A percentile compares a stretch with the other conserved stretches of the same genome.
Evolutionary conservation across 2,797 vertebrate species (phyloP).

Genomic region (Eptatretus atami): DNA sequence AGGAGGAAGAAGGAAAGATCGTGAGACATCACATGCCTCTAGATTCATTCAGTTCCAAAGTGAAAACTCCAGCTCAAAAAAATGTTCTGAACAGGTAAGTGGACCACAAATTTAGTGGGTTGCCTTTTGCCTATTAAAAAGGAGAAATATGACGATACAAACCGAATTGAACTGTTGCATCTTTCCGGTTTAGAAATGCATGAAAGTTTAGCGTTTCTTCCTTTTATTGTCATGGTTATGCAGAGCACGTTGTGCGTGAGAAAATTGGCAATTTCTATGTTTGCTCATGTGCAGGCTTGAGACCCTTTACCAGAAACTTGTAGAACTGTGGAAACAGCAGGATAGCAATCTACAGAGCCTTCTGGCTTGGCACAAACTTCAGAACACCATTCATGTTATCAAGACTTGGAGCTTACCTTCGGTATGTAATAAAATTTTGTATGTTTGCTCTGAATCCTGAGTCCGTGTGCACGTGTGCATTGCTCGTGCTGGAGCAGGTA

Average conservation of each 20-base stretch:
- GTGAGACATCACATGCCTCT: neutral
- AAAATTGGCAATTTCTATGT: too few relatives aligned
- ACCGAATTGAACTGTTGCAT: too few relatives aligned
- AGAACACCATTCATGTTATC: neutral
- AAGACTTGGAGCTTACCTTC: neutral
- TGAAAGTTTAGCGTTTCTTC: too few relatives aligned
- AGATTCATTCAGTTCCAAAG: neutral
- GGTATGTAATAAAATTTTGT: neutral
- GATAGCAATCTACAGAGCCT: conserved; percentile 3
- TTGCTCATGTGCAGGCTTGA: neutral
- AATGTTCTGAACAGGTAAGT: neutral
- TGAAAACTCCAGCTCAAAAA: neutral
- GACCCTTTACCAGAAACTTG: conserved; percentile 4
- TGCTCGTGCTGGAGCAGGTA: too few relatives aligned
- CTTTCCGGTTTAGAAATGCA: too few relatives aligned
- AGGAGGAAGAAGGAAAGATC: neutral
- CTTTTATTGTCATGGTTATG: too few relatives aligned
- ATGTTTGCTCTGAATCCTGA: neutral
- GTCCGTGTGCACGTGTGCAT: neutral
- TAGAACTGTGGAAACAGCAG: neutral
- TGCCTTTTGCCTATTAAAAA: too few relatives aligned
- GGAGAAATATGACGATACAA: too few relatives aligned
- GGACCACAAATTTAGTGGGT: neutral
- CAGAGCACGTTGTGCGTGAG: too few relatives aligned
- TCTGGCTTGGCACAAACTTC: conserved; percentile 3